Conservation (phyloP, 2,888 invertebrate species). For the Vesta saturnalis region DNA sequence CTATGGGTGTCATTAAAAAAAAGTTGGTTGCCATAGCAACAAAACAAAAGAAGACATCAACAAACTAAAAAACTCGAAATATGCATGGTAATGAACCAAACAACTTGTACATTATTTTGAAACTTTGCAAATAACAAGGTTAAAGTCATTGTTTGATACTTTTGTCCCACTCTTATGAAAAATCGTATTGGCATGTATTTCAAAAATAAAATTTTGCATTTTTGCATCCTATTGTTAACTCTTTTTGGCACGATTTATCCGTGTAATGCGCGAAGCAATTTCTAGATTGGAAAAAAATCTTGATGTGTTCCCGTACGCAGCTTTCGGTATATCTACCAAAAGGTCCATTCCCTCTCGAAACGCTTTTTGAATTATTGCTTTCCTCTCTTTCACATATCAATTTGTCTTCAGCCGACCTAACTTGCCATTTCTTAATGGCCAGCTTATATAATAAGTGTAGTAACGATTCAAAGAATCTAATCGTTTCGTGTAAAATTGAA, state of each 20-base stretch:
- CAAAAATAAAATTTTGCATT: too few species aligned
- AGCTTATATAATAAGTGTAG: constrained; percentile 53
- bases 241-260: too few species aligned
- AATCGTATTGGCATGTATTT: too few species aligned
- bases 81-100: too few species aligned
- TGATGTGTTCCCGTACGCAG: constrained; percentile 46
- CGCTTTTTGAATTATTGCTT: constrained; percentile 33
- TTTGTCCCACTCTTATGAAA: too few species aligned
- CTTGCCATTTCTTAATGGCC: constrained; percentile 49
- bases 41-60: too few species aligned
- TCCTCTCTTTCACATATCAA: not conserved
- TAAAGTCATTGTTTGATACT: too few species aligned
- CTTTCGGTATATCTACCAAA: constrained; percentile 30
- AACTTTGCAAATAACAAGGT: too few species aligned
- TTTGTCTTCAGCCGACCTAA: not conserved
- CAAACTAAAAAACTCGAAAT: too few species aligned
- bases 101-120: too few species aligned
- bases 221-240: constrained; percentile 26
- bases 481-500: constrained; percentile 49
- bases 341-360: constrained; percentile 31
- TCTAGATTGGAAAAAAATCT: constrained; percentile 29
- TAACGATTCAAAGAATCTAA: constrained; percentile 48
- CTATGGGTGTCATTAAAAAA: too few species aligned
- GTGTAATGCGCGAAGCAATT: constrained; percentile 17
- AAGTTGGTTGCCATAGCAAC: too few species aligned